Conservation (phyloP, 2,113 vertebrate genomes). For the Oenanthe oenanthe region DNA sequence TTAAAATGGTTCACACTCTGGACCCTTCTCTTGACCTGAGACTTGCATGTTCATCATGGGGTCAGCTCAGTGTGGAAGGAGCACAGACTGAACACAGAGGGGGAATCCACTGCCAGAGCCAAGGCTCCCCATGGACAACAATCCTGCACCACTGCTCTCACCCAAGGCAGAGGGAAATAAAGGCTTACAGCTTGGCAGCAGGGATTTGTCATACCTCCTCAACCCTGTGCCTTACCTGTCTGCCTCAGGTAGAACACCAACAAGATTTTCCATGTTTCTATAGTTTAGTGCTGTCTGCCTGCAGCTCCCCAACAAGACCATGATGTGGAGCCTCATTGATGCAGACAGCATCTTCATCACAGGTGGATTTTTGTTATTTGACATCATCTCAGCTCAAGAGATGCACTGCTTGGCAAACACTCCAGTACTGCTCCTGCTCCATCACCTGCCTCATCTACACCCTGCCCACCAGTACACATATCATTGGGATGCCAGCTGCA, state of each 20-base stretch:
- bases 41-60: background rate
- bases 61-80: background rate
- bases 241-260: background rate
- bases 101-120: background rate
- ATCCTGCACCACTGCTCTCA: background rate
- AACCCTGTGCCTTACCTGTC: background rate
- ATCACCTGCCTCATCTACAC: background rate
- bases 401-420: background rate
- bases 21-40: background rate
- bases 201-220: background rate
- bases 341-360: accelerated
- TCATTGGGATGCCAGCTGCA: background rate
- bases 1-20: background rate
- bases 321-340: accelerated
- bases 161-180: background rate
- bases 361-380: background rate
- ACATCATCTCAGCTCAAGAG: background rate
- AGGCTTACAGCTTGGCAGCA: background rate
- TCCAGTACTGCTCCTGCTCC: background rate
- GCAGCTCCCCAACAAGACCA: background rate
- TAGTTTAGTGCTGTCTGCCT: background rate
- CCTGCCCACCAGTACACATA: background rate
- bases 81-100: background rate
- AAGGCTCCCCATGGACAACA: background rate
- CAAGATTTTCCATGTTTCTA: background rate